Conservation (phyloP, 2,113 vertebrate species). For the Rutilus rutilus region DNA sequence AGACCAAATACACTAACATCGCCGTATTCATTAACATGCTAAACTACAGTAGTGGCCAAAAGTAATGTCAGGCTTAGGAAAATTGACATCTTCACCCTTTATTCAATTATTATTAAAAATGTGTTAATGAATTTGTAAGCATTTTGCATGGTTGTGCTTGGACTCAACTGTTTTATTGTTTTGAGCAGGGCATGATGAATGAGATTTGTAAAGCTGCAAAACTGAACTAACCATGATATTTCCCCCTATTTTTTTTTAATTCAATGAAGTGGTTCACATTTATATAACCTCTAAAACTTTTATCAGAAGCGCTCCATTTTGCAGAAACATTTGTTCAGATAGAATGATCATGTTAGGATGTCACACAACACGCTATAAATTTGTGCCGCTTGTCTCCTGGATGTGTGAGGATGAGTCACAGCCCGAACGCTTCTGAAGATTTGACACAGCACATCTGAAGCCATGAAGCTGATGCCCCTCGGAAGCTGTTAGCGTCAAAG, state of each 20-base stretch:
- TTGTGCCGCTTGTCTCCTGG: conserved; percentile 24
- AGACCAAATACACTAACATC: no score
- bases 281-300: conserved; percentile 13
- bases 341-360: conserved; percentile 32
- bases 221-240: neutral
- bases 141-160: no score
- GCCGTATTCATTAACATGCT: no score
- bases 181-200: neutral
- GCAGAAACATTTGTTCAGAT: neutral
- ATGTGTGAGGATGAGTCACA: conserved; percentile 19
- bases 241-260: neutral
- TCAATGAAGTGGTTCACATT: neutral
- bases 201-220: neutral
- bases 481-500: conserved; percentile 49
- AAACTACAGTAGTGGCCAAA: no score
- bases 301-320: conserved; percentile 22
- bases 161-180: no score
- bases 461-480: conserved; percentile 35
- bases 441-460: conserved; percentile 37
- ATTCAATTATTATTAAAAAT: no score
- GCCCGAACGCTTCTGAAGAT: conserved; percentile 23
- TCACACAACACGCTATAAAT: conserved; percentile 14
- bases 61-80: no score
- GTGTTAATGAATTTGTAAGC: no score
- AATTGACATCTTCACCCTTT: no score